Evolutionary conservation across 2,888 invertebrate genomes (phyloP).

Genomic region (Trichogramma evanescens): DNA sequence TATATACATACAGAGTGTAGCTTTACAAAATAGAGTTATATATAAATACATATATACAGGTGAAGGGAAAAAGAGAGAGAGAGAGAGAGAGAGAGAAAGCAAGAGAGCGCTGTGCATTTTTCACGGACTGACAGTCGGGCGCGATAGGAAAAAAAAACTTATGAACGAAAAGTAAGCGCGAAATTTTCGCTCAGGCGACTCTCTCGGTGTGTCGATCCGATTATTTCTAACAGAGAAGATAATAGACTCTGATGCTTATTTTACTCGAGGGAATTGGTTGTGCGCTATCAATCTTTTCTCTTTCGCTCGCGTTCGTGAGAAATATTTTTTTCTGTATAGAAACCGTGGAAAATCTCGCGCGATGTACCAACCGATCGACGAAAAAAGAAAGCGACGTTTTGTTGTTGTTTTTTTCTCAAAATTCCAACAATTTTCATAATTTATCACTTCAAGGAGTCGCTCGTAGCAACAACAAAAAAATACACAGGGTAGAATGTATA

Average conservation of each 20-base stretch:
- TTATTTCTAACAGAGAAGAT: conserved; percentile 12
- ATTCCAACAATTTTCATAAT: too few relatives aligned
- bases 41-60: conserved; percentile 1
- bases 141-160: not conserved
- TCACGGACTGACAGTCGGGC: not conserved
- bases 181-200: not conserved
- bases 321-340: not conserved
- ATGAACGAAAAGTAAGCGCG: not conserved
- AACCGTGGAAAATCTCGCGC: too few relatives aligned
- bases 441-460: too few relatives aligned
- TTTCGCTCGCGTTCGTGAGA: not conserved
- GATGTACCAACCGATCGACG: not conserved
- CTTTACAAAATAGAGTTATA: too few relatives aligned
- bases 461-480: too few relatives aligned
- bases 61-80: not conserved
- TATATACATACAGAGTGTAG: not conserved
- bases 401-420: too few relatives aligned
- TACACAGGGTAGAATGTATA: too few relatives aligned
- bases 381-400: not conserved
- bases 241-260: conserved; percentile 12
- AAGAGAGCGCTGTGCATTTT: not conserved
- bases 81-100: not conserved
- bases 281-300: too few relatives aligned
- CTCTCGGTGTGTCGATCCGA: conserved; percentile 3
- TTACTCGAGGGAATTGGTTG: not conserved